Evolutionary conservation across 2,113 vertebrate genomes (phyloP).

Genomic region (Myodes glareolus): DNA sequence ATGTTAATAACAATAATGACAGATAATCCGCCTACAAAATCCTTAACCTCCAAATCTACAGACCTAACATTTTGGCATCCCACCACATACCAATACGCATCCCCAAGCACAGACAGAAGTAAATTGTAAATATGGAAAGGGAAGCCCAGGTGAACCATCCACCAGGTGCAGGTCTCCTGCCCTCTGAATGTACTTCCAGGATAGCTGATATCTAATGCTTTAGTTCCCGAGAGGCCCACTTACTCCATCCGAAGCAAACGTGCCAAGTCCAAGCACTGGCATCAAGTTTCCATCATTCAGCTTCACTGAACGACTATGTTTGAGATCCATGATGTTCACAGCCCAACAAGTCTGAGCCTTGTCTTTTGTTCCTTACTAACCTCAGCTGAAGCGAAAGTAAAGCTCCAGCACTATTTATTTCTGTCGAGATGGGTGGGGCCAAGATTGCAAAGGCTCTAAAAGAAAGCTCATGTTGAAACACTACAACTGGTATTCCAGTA

Average conservation of each 20-base stretch:
- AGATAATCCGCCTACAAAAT: background rate
- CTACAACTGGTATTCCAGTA: background rate
- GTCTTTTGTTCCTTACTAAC: background rate
- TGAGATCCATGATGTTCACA: background rate
- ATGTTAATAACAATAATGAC: background rate
- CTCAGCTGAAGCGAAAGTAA: background rate
- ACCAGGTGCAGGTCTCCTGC: fast-evolving
- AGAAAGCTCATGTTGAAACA: background rate
- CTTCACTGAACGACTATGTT: background rate
- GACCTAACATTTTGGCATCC: background rate
- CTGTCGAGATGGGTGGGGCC: background rate
- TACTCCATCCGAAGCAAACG: background rate
- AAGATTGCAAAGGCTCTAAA: background rate
- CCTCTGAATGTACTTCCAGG: background rate
- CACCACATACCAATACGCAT: background rate
- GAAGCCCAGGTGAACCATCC: background rate
- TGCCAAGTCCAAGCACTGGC: slow-evolving; percentile 40
- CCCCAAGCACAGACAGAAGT: background rate
- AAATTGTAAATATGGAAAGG: background rate
- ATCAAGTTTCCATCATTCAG: slow-evolving; percentile 62
- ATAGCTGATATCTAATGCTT: no score
- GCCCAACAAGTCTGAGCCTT: background rate
- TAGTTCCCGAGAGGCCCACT: background rate
- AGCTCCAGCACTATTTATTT: background rate
- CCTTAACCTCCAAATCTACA: background rate